Evolutionary conservation across 2,113 vertebrate species (phyloP).

Genomic region (Noctilio leporinus): DNA sequence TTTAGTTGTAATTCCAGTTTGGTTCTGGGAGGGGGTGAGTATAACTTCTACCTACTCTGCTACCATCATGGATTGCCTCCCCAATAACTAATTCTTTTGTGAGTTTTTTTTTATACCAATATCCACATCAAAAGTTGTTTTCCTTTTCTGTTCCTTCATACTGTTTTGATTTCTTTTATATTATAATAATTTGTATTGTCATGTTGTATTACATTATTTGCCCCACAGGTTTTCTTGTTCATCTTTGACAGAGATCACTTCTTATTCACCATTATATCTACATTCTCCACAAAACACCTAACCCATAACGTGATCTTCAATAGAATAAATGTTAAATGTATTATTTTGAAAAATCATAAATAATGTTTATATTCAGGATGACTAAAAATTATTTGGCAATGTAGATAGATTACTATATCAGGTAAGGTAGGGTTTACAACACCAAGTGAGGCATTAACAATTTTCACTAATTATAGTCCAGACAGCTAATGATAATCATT

Average conservation of each 20-base stretch:
- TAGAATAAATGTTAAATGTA: neutral
- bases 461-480: conserved; percentile 2
- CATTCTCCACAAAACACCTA: neutral
- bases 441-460: neutral
- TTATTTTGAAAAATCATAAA: neutral
- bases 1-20: neutral
- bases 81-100: neutral
- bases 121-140: neutral
- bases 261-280: neutral
- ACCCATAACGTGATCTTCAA: neutral
- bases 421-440: neutral
- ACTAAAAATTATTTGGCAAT: neutral
- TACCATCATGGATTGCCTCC: neutral
- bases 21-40: neutral
- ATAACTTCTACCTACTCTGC: neutral
- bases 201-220: neutral
- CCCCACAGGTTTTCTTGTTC: neutral
- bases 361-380: neutral
- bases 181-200: neutral
- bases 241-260: neutral
- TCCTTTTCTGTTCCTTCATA: neutral
- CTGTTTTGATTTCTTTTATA: neutral
- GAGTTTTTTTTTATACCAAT: neutral
- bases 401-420: neutral
- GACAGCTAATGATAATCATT: neutral